phyloP scores from a whole-genome alignment of 2,888 invertebrate species.

The Disparrhopalites patrizii region DNA sequence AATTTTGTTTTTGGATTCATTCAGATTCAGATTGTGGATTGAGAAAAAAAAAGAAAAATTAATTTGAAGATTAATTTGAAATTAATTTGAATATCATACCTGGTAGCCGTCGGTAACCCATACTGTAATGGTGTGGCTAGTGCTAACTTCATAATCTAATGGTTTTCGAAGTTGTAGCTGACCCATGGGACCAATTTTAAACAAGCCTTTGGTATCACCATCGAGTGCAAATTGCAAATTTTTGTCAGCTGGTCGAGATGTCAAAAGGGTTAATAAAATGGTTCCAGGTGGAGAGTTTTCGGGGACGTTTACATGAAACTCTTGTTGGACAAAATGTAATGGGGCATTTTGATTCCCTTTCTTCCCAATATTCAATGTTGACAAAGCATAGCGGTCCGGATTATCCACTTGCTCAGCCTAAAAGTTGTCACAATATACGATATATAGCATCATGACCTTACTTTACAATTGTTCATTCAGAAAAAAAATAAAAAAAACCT shows the following conservation, averaged over 20 bases:
- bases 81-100: conserved; percentile 54
- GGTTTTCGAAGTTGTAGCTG: conserved; percentile 70
- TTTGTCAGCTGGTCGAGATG: conserved; percentile 61
- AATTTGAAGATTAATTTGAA: too few species aligned
- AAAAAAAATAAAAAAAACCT: too few species aligned
- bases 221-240: conserved; percentile 42
- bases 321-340: conserved; percentile 66
- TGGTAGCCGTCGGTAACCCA: conserved; percentile 74
- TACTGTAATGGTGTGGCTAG: conserved; percentile 67
- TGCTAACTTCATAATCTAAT: conserved; percentile 72
- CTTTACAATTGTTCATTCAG: too few species aligned
- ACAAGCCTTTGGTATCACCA: conserved; percentile 40
- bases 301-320: conserved; percentile 66
- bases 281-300: conserved; percentile 73
- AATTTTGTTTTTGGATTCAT: too few species aligned
- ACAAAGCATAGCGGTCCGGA: conserved; percentile 78
- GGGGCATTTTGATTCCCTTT: conserved; percentile 57
- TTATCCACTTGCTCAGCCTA: conserved; percentile 79
- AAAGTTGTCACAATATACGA: too few species aligned
- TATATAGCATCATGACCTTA: too few species aligned
- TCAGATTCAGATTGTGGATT: too few species aligned
- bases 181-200: conserved; percentile 59
- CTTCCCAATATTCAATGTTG: conserved; percentile 68
- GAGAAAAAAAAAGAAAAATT: too few species aligned
- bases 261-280: conserved; percentile 65